These are phyloP conservation scores for Chamaetylas fuelleborni DNA, from an alignment of 2,113 vertebrate species.

Conservation along the genomic window DNA sequence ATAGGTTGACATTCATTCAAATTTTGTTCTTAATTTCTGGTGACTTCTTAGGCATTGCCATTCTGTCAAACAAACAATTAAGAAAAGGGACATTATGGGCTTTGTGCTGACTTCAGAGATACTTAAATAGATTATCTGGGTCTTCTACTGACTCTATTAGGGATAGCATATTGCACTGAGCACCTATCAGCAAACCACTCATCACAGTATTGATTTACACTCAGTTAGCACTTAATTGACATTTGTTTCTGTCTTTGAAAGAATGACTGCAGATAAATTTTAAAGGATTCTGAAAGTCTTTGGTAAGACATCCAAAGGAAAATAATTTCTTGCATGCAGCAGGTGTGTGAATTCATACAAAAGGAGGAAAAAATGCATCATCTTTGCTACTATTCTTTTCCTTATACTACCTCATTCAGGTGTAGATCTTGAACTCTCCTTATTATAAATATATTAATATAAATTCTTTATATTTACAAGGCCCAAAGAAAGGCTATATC, in stretches of 20 bases:
- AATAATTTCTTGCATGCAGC: background rate
- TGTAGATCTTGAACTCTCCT: background rate
- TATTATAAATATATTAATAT: too few species aligned
- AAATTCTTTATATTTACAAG: background rate
- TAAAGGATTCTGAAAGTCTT: background rate
- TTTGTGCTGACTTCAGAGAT: background rate
- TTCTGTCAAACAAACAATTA: background rate
- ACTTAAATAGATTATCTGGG: background rate
- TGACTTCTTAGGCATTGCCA: background rate
- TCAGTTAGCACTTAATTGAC: background rate
- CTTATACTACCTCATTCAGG: background rate
- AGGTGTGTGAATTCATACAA: background rate
- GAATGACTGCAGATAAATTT: background rate
- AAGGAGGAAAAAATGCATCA: background rate
- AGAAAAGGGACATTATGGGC: background rate
- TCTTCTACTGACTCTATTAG: background rate
- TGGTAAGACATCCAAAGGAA: background rate
- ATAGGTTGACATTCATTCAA: background rate
- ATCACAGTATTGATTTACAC: conserved; percentile 18
- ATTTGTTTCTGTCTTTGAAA: conserved; percentile 5
- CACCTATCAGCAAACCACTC: conserved; percentile 1
- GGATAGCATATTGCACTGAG: background rate
- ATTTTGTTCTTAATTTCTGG: background rate
- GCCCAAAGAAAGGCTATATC: background rate
- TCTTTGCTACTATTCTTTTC: background rate